Base-by-base conservation (phyloP, 1,140 invertebrate species). In the Lasaia peninsularis region DNA sequence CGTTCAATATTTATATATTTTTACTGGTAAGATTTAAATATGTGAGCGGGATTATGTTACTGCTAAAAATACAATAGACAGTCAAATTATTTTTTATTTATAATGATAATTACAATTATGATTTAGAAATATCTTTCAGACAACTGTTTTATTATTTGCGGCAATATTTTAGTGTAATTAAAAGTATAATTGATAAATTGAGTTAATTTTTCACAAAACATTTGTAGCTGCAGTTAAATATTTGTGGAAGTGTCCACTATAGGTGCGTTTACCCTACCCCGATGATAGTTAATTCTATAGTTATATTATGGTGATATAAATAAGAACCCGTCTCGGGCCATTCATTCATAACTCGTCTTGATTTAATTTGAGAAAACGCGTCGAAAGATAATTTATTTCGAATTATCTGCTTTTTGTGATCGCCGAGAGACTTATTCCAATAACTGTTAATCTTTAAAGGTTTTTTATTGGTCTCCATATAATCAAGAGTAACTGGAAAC, bases 291-390 rank as follows among this genome's bases (percentile, higher is more conserved):
- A 48, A 44, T 31, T 37, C n/a, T 55, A 32, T 54, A 51, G 51
- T 60, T 64, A 60, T 54, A 65, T 44, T 37, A 12, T 56, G 14
- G 9, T 31, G 44, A 61, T 65, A 65, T 65, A 65, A 63, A 56
- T 65, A 65, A 52, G 52, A 58, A 57, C 40, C 33, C 60, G 54
- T 53, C 59, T 56, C 52, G 52, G 37, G 24, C 37, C 60, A 40
- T 44, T 44, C 65, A 67, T 67, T 67, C 65, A 67, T 67, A 55
- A 54, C 24, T 40, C 49, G 50, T 60, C 58, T 67, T 57, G 57
- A 60, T 63, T 62, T 67, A 61, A 33, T 35, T 35, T 53, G 32
- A 53, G 33, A 35, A 53, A 53, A 20, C 20, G 16, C 20, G 16
- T 53, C 18, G 34, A 21, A 35, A 53, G 20, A 37, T 18, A 21